These are phyloP conservation scores for Cataglyphis livida DNA, from an alignment of 2,888 invertebrate genomes.

Conservation along the genomic window DNA sequence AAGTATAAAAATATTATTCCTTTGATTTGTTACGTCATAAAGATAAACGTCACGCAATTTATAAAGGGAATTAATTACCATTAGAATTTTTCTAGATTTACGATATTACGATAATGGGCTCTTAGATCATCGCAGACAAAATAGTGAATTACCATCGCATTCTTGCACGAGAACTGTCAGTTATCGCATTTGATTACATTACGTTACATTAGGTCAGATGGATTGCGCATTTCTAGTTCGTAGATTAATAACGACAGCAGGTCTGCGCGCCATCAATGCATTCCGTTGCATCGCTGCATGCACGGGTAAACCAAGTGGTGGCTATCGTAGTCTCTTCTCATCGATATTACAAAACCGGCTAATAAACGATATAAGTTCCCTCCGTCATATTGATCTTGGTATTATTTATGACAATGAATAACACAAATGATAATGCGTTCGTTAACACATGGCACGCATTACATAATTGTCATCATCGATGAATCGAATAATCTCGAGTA, in stretches of 20 bases:
- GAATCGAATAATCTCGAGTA: conserved; percentile 6
- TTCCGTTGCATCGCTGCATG: conserved; percentile 46
- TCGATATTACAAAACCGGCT: conserved; percentile 66
- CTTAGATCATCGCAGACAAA: conserved; percentile 16
- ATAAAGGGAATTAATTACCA: neutral
- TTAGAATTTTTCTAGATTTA: neutral
- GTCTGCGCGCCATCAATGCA: conserved; percentile 38
- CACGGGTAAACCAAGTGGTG: conserved; percentile 42
- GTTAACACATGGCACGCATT: conserved; percentile 26
- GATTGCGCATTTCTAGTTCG: conserved; percentile 38
- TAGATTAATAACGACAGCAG: conserved; percentile 44
- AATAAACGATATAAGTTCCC: conserved; percentile 22
- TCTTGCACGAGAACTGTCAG: conserved; percentile 31
- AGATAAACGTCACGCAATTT: conserved; percentile 17
- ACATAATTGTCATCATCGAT: conserved; percentile 17
- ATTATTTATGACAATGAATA: conserved; percentile 36
- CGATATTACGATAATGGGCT: neutral
- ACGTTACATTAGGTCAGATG: neutral
- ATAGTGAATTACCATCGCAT: conserved; percentile 11
- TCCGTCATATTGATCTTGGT: conserved; percentile 31
- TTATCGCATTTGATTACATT: conserved; percentile 29
- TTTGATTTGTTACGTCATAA: conserved; percentile 3
- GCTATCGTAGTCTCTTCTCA: conserved; percentile 53
- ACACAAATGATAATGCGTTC: conserved; percentile 6
- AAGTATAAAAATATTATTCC: neutral